phyloP scores from a whole-genome alignment of 1,140 invertebrate genomes.

The Lineus longissimus region DNA sequence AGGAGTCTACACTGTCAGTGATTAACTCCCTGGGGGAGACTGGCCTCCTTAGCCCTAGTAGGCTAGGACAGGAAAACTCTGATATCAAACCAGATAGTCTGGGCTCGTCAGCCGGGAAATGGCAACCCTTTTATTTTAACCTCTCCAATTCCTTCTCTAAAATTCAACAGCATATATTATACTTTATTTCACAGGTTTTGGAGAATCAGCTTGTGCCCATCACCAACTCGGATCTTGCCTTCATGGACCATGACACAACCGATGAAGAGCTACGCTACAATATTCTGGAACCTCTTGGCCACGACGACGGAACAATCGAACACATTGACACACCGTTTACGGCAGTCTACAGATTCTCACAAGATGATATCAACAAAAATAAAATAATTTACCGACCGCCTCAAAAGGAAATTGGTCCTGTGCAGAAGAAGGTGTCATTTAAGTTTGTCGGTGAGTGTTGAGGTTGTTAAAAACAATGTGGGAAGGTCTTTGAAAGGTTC shows the following conservation, averaged over 20 bases:
- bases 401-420: conserved; percentile 23
- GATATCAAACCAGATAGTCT: too few relatives aligned
- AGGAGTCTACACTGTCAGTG: neutral
- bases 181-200: conserved; percentile 37
- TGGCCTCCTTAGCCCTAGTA: too few relatives aligned
- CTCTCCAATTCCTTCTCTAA: too few relatives aligned
- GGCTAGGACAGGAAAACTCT: neutral
- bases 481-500: neutral
- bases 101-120: too few relatives aligned
- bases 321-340: conserved; percentile 32
- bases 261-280: conserved; percentile 29
- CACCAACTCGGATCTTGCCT: conserved; percentile 25
- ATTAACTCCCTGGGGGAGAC: neutral
- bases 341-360: conserved; percentile 32
- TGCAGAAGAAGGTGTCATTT: conserved; percentile 30
- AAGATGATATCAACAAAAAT: conserved; percentile 38
- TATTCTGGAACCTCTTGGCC: conserved; percentile 25
- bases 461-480: neutral
- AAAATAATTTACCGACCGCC: conserved; percentile 41
- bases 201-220: conserved; percentile 40
- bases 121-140: too few relatives aligned
- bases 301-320: conserved; percentile 33
- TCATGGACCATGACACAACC: conserved; percentile 22
- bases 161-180: too few relatives aligned
- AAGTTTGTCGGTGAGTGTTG: conserved; percentile 29